Conservation (phyloP, 2,113 vertebrate genomes). For the Syngnathoides biaculeatus region DNA sequence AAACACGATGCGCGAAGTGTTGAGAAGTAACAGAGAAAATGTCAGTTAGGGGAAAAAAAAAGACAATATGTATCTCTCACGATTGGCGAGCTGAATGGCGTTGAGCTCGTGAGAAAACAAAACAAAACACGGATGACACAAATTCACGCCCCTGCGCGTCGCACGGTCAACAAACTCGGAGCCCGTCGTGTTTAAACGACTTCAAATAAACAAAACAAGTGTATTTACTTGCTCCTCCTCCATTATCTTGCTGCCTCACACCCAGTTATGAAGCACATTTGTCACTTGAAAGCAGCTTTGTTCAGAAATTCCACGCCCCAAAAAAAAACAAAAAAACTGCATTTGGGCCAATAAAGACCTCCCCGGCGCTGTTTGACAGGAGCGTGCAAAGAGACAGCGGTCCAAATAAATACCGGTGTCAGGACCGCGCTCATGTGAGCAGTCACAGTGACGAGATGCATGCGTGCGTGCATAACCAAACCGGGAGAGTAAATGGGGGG, state of each 20-base stretch:
- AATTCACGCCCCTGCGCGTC: too few species aligned
- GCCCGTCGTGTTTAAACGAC: neutral
- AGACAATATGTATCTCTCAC: too few species aligned
- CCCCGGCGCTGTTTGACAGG: neutral
- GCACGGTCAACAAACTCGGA: neutral
- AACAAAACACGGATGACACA: too few species aligned
- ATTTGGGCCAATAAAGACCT: neutral
- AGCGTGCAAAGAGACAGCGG: slow-evolving; percentile 65
- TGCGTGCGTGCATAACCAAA: neutral
- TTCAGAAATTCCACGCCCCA: neutral
- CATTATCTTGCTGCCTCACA: neutral
- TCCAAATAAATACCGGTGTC: slow-evolving; percentile 70
- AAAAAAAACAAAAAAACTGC: too few species aligned
- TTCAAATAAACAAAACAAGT: neutral
- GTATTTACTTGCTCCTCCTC: neutral
- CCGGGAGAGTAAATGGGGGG: slow-evolving; percentile 30
- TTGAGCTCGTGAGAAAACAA: too few species aligned
- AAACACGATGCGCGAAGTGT: too few species aligned
- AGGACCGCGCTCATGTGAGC: slow-evolving; percentile 65
- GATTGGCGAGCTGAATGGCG: too few species aligned
- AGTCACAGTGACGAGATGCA: slow-evolving; percentile 47
- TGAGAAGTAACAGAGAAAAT: too few species aligned
- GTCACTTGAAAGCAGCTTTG: neutral
- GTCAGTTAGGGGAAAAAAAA: neutral
- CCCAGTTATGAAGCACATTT: neutral